phyloP scores from a whole-genome alignment of 2,113 vertebrate genomes.

The Eulacestoma nigropectus region DNA sequence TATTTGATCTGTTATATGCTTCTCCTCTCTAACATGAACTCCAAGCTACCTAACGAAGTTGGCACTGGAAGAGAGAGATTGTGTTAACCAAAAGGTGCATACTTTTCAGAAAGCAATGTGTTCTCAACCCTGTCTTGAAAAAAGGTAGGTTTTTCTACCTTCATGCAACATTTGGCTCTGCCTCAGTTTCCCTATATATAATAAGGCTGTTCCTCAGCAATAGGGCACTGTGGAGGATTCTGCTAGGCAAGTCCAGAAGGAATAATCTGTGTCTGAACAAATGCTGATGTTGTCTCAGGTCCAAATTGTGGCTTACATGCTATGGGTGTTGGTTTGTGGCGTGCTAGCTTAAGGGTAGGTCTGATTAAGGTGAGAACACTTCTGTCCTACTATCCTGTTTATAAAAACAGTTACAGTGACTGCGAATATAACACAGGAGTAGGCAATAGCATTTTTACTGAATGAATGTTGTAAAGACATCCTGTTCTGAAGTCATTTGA shows the following conservation, averaged over 20 bases:
- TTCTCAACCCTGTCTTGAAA: not conserved
- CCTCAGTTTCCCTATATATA: not conserved
- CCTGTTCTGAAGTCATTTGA: not conserved
- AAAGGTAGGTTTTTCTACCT: not conserved
- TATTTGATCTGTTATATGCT: not conserved
- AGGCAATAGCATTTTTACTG: not conserved
- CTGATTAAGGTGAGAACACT: not conserved
- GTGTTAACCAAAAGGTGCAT: not conserved
- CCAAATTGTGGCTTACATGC: not conserved
- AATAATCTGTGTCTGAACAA: not conserved
- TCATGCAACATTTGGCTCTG: not conserved
- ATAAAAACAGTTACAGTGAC: not conserved
- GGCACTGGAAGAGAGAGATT: not conserved
- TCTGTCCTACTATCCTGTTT: not conserved
- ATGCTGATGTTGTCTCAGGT: not conserved
- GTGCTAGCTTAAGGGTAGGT: not conserved
- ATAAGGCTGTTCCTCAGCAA: not conserved
- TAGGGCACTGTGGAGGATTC: not conserved
- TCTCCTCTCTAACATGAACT: not conserved
- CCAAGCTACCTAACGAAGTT: not conserved
- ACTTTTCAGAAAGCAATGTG: not conserved
- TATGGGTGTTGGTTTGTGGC: not conserved
- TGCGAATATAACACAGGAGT: not conserved
- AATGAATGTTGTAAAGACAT: not conserved
- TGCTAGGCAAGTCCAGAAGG: not conserved